Conservation (phyloP, 2,888 invertebrate species). For the Graphium colonna region DNA sequence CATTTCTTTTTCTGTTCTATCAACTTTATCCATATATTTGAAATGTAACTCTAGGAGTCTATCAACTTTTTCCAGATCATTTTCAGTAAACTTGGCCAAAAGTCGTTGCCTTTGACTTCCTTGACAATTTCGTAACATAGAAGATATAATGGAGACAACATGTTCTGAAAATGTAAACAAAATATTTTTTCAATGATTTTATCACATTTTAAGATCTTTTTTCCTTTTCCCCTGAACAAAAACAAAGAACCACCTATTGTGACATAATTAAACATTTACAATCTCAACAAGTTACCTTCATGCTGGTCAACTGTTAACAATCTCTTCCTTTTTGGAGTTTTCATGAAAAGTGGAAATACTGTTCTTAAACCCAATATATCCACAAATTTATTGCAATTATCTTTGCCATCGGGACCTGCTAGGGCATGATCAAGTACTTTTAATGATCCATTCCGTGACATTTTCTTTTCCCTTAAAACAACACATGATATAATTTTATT, state of each 20-base stretch:
- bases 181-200: too few relatives aligned
- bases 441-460: slow-evolving; percentile 96
- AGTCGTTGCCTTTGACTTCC: slow-evolving; percentile 94
- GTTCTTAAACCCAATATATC: slow-evolving; percentile 97
- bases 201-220: not conserved
- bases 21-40: slow-evolving; percentile 96
- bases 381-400: slow-evolving; percentile 98
- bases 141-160: slow-evolving; percentile 94
- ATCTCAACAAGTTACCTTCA: slow-evolving; percentile 80
- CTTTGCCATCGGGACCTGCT: slow-evolving; percentile 94
- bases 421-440: slow-evolving; percentile 99
- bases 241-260: too few relatives aligned
- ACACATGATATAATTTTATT: too few relatives aligned
- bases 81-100: slow-evolving; percentile 97
- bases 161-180: slow-evolving; percentile 82
- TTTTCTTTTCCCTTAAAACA: slow-evolving; percentile 88
- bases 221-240: too few relatives aligned
- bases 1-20: slow-evolving; percentile 88
- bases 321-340: slow-evolving; percentile 94
- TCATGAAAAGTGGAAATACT: slow-evolving; percentile 99
- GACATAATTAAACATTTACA: not conserved
- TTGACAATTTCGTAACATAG: slow-evolving; percentile 95
- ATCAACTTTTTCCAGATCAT: slow-evolving; percentile 99
- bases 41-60: slow-evolving; percentile 97
- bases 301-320: slow-evolving; percentile 92